A percentile compares a stretch with the other conserved stretches of the same genome.
Evolutionary conservation across 2,113 vertebrate genomes (phyloP).

Genomic region (Telmatochromis sp.): DNA sequence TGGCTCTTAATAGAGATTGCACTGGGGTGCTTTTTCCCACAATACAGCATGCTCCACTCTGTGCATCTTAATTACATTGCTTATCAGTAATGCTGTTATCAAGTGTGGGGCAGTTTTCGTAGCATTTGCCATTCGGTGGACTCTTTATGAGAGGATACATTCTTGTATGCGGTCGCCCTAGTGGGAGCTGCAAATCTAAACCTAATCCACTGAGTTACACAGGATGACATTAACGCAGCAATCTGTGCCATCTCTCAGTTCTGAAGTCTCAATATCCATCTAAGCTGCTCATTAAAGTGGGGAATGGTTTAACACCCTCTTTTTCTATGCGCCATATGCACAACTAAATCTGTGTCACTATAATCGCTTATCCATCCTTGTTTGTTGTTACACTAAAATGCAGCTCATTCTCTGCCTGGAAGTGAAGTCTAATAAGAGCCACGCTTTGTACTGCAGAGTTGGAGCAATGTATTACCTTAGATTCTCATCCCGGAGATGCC

Average conservation of each 20-base stretch:
- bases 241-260: slow-evolving; percentile 40
- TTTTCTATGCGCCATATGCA: slow-evolving; percentile 33
- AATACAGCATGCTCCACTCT: slow-evolving; percentile 2
- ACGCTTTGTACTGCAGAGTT: background rate
- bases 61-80: slow-evolving; percentile 47
- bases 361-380: slow-evolving; percentile 38
- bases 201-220: slow-evolving; percentile 35
- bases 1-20: slow-evolving; percentile 21
- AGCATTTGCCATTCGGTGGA: slow-evolving; percentile 24
- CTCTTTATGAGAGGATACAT: background rate
- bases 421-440: background rate
- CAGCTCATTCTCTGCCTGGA: slow-evolving; percentile 8
- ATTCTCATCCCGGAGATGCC: background rate
- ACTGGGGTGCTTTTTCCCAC: background rate
- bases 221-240: slow-evolving; percentile 35
- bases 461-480: background rate
- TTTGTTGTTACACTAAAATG: slow-evolving; percentile 14
- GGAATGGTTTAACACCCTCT: slow-evolving; percentile 10
- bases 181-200: slow-evolving; percentile 22
- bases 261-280: slow-evolving; percentile 35
- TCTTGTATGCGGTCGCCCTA: background rate
- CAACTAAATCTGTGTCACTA: slow-evolving; percentile 29
- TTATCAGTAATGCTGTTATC: slow-evolving; percentile 46
- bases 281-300: slow-evolving; percentile 47
- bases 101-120: slow-evolving; percentile 24